Percentiles rank a stretch among this genome's conserved stretches.
These are phyloP conservation scores for Xenopus borealis DNA, from an alignment of 2,113 vertebrate species.

Conservation along the genomic window DNA sequence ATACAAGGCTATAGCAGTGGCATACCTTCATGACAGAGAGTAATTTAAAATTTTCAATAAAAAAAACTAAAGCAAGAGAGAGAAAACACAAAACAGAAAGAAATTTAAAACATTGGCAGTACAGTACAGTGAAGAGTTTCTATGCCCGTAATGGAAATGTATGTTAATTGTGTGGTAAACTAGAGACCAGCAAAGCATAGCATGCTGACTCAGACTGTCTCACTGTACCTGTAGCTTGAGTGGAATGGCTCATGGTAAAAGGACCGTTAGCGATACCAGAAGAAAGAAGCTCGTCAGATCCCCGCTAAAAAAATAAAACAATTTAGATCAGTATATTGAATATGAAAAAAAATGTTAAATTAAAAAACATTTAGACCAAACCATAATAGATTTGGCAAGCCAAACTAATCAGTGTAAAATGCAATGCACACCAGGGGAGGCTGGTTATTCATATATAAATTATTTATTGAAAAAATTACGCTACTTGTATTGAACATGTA, in stretches of 20 bases:
- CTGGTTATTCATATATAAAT: too few relatives aligned
- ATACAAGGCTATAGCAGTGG: too few relatives aligned
- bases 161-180: not conserved
- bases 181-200: conserved; percentile 29
- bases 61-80: too few relatives aligned
- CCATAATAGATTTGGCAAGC: not conserved
- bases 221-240: conserved; percentile 68
- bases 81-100: not conserved
- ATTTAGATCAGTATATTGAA: conserved; percentile 39
- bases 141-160: too few relatives aligned
- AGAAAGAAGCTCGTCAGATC: conserved; percentile 67
- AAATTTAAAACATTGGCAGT: not conserved
- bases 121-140: too few relatives aligned
- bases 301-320: conserved; percentile 64
- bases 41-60: too few relatives aligned
- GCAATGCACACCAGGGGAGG: too few relatives aligned
- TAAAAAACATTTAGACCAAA: not conserved
- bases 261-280: conserved; percentile 57
- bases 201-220: conserved; percentile 1
- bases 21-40: too few relatives aligned
- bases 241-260: conserved; percentile 73
- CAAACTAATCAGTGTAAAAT: not conserved
- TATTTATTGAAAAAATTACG: too few relatives aligned
- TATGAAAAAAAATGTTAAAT: not conserved
- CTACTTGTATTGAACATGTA: too few relatives aligned